These are phyloP conservation scores for Lineus longissimus DNA, from an alignment of 1,140 invertebrate species.

Conservation along the genomic window DNA sequence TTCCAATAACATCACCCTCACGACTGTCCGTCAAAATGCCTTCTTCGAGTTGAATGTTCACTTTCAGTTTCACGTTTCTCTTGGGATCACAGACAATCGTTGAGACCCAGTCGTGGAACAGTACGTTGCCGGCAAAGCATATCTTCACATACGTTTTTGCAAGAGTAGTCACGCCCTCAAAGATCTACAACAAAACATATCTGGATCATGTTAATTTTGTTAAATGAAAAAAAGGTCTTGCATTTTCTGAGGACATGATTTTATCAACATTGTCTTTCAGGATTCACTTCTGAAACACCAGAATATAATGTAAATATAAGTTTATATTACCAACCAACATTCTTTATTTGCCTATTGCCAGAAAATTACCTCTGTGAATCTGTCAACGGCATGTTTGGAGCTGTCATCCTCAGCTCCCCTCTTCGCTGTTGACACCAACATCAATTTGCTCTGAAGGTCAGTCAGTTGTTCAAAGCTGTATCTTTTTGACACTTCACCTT, in stretches of 20 bases:
- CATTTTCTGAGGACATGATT: no score
- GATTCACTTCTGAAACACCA: no score
- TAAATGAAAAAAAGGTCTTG: constrained; percentile 12
- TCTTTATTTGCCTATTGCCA: no score
- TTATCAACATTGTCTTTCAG: no score
- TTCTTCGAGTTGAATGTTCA: no score
- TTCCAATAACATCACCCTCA: not conserved
- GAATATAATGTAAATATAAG: no score
- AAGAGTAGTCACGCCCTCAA: constrained; percentile 37
- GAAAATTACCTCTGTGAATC: constrained; percentile 35
- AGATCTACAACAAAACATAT: no score
- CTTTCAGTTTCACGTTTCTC: not conserved
- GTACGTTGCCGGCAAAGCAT: constrained; percentile 36
- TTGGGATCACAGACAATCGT: constrained; percentile 32
- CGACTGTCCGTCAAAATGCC: no score
- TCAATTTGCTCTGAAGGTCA: constrained; percentile 45
- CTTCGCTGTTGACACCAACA: constrained; percentile 44
- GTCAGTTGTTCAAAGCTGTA: constrained; percentile 34
- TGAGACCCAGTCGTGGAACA: constrained; percentile 36
- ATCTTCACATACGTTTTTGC: constrained; percentile 36
- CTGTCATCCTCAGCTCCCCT: constrained; percentile 31
- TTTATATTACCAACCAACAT: no score
- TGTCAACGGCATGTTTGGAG: constrained; percentile 15
- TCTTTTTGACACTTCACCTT: constrained; percentile 7
- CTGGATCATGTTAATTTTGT: no score